Evolutionary conservation across 1,140 invertebrate species (phyloP), one percentile per base, ranked within the genome.

Genomic region (Pristionchus pacificus): DNA sequence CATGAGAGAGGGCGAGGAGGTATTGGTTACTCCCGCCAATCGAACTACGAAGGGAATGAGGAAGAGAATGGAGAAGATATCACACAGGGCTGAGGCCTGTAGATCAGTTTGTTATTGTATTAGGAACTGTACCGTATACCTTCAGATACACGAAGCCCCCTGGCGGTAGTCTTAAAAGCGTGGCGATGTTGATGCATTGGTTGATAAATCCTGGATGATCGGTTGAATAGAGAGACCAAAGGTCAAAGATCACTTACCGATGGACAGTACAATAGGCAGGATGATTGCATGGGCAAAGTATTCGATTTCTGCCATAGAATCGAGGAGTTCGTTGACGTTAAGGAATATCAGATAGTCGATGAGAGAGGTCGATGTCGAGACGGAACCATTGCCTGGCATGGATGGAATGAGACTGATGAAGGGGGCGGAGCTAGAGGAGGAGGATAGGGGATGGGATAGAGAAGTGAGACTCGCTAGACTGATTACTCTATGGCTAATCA

Each of bases 131-230:
- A 19, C 19, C n/a, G n/a, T n/a, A n/a, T 49, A 49, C 38, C 19
- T 80, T 77, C 13, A 81, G 70, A 60, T 81, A 81, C 2, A 77
- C 60, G 64, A 83, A 81, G 24, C 77, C 78, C n/a, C 72, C 65
- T 0, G 77, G 49, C 29, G 63, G 59, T 28, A 81, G 65, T 14
- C 72, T 63, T 25, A 65, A 65, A 2, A 81, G 60, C 19, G 79
- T 81, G 62, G 58, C 49, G 3, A 81, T 59, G 64, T 81, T 81
- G n/a, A 81, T 49, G 59, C 71, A 78, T 71, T 81, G 79, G 66
- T 80, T 80, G 15, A 82, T 68, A 38, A 81, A 75, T 60, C 79
- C 78, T 80, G 62, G 63, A 78, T 19, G 3, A 64, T 19, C 13
- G 29, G n/a, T 27, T 62, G 63, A 65, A 65, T 49, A 19, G 32